Evolutionary conservation across 2,797 vertebrate genomes (phyloP).

Genomic region (Lates japonicus): DNA sequence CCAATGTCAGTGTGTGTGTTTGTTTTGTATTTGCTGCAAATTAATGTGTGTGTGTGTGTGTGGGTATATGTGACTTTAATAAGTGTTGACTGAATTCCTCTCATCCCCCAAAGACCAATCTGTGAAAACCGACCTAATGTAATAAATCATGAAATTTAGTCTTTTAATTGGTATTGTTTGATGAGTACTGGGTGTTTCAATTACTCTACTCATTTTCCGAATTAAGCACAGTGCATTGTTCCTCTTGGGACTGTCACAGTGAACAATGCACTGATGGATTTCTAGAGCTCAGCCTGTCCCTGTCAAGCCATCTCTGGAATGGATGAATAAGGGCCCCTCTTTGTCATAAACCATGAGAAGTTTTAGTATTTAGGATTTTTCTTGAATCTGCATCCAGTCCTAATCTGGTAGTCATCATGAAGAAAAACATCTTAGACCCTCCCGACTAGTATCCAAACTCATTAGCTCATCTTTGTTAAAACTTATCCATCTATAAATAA

Average conservation of each 20-base stretch:
- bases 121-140: conserved; percentile 71
- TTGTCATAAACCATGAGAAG: not conserved
- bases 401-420: not conserved
- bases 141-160: conserved; percentile 79
- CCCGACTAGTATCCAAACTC: no score
- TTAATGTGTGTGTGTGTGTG: conserved; percentile 16
- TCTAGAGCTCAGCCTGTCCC: conserved; percentile 21
- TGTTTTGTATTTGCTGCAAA: conserved; percentile 18
- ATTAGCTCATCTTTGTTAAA: not conserved
- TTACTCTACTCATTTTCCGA: conserved; percentile 75
- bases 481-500: not conserved
- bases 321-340: not conserved
- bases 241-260: conserved; percentile 45
- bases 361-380: not conserved
- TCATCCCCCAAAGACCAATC: conserved; percentile 64
- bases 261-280: conserved; percentile 56
- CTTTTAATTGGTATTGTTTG: conserved; percentile 78
- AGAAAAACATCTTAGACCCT: no score
- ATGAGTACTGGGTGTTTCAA: conserved; percentile 77
- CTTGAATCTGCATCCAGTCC: not conserved
- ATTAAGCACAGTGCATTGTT: conserved; percentile 62
- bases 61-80: conserved; percentile 34
- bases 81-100: conserved; percentile 44
- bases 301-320: conserved; percentile 18
- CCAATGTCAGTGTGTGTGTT: conserved; percentile 28